Conservation (phyloP, 2,888 invertebrate genomes). For the Tenthredo livida region DNA sequence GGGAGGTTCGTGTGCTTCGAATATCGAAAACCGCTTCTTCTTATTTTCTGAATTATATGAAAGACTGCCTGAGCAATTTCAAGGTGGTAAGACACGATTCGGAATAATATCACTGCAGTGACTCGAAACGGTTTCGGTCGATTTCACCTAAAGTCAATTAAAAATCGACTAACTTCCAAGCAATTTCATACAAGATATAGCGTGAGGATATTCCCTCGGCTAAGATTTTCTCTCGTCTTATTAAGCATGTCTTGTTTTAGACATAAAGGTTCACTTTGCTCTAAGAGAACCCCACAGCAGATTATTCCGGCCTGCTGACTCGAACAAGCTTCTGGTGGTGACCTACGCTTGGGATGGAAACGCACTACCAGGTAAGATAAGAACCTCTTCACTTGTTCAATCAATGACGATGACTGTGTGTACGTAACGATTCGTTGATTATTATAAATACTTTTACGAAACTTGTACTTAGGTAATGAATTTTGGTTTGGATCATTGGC, state of each 20-base stretch:
- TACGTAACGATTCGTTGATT: neutral
- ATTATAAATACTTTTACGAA: neutral
- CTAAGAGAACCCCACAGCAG: conserved; percentile 74
- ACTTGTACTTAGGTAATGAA: conserved; percentile 81
- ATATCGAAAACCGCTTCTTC: neutral
- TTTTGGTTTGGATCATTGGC: conserved; percentile 83
- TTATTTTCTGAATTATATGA: neutral
- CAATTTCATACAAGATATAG: neutral
- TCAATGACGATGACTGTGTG: neutral
- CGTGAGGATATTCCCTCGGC: conserved; percentile 11
- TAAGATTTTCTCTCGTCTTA: neutral
- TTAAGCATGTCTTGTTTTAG: conserved; percentile 59
- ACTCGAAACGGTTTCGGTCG: neutral
- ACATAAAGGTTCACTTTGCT: conserved; percentile 75
- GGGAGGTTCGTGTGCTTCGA: conserved; percentile 65
- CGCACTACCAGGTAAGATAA: conserved; percentile 81
- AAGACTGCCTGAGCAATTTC: neutral
- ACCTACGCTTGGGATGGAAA: conserved; percentile 89
- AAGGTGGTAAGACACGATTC: neutral
- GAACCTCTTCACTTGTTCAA: neutral
- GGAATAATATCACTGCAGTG: neutral
- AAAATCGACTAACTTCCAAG: neutral
- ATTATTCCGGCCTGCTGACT: conserved; percentile 68
- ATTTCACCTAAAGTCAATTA: neutral
- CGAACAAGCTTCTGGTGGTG: conserved; percentile 80